A percentile compares a stretch with the other conserved stretches of the same genome.
These are phyloP conservation scores for Coptodon rendalli DNA, from an alignment of 2,113 vertebrate genomes.

Conservation along the genomic window DNA sequence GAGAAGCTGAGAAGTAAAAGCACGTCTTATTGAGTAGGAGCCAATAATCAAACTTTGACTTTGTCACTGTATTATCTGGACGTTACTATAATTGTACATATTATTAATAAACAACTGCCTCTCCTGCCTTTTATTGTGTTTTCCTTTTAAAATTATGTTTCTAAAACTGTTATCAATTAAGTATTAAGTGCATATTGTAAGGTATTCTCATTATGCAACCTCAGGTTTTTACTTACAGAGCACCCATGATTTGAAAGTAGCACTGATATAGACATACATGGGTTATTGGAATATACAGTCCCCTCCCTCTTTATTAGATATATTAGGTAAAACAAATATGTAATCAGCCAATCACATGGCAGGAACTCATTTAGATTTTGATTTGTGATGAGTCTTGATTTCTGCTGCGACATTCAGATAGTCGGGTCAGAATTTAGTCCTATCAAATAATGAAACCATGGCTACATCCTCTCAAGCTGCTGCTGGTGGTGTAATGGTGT, in stretches of 20 bases:
- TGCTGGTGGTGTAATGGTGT: too few relatives aligned
- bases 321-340: background rate
- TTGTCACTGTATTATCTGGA: conserved; percentile 59
- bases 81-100: conserved; percentile 68
- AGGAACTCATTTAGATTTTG: background rate
- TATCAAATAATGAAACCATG: background rate
- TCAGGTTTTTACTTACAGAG: background rate
- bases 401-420: background rate
- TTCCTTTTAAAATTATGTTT: background rate
- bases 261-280: background rate
- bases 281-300: background rate
- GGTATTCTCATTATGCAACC: background rate
- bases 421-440: background rate
- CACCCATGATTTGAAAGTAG: background rate
- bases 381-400: background rate
- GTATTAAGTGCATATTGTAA: background rate
- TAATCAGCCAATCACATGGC: background rate
- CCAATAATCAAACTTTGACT: conserved; percentile 62
- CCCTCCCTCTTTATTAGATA: background rate
- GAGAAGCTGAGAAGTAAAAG: conserved; percentile 23
- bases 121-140: conserved; percentile 49
- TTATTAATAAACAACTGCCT: conserved; percentile 69
- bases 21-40: conserved; percentile 50
- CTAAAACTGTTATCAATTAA: background rate
- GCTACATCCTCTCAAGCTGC: background rate